Evolutionary conservation across 2,888 invertebrate genomes (phyloP).

Genomic region (Hemistola chrysoprasaria): DNA sequence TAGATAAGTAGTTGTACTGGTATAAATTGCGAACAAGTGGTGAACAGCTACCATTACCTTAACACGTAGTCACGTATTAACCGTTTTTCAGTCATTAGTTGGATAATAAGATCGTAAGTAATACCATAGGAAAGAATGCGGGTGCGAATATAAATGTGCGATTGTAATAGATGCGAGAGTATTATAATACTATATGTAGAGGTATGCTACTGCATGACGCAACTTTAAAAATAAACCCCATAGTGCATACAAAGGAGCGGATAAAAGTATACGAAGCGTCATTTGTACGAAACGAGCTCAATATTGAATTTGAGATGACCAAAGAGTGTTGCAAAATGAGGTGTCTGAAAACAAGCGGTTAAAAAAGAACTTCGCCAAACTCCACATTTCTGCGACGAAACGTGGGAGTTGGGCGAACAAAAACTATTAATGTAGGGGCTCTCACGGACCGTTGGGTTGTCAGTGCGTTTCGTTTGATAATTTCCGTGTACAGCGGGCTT

Average conservation of each 20-base stretch:
- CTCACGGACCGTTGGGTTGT: slow-evolving; percentile 73
- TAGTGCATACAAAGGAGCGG: slow-evolving; percentile 36
- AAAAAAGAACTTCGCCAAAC: slow-evolving; percentile 45
- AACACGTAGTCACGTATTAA: too few species aligned
- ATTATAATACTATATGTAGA: too few species aligned
- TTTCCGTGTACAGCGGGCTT: slow-evolving; percentile 74
- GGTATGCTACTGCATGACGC: slow-evolving; percentile 14
- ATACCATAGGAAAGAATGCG: too few species aligned
- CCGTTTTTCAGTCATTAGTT: too few species aligned
- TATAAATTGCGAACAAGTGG: too few species aligned
- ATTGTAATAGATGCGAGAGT: too few species aligned
- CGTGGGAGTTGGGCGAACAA: slow-evolving; percentile 64
- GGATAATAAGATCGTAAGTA: too few species aligned
- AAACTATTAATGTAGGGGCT: slow-evolving; percentile 76
- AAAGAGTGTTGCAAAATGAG: slow-evolving; percentile 46
- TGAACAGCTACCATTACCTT: too few species aligned
- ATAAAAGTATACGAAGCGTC: slow-evolving; percentile 28
- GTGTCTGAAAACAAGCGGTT: slow-evolving; percentile 52
- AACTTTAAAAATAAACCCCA: slow-evolving; percentile 26
- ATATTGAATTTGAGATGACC: slow-evolving; percentile 38
- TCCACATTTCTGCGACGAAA: slow-evolving; percentile 61
- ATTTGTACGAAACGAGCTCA: slow-evolving; percentile 45
- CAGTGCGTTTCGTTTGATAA: slow-evolving; percentile 79
- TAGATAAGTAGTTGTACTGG: too few species aligned
- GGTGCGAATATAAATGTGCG: too few species aligned